Evolutionary conservation across 2,888 invertebrate species (phyloP), one percentile per base, ranked within the genome.

Genomic region (Unio pictorum): DNA sequence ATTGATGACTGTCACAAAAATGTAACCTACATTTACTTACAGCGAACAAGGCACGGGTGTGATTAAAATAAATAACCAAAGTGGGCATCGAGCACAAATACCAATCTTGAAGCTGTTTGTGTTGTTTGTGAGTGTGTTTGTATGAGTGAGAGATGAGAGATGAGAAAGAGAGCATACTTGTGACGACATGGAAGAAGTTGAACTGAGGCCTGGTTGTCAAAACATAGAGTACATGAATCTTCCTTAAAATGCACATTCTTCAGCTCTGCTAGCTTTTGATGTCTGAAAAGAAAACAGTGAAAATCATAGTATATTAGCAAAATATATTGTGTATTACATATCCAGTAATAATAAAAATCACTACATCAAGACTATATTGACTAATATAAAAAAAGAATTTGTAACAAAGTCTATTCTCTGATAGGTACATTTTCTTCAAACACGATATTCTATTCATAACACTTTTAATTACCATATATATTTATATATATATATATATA

Each of bases 201-300:
- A 30, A 95, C 94, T 71, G 93, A 92, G 0, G 95, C 95, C 79
- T 93, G 93, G 76, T 93, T 93, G 89, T 96, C 96, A 89, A 94
- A 96, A 90, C 97, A 97, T 66, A 97, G 91, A 0, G 94, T 95
- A 91, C 97, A 97, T 18, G 95, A 94, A 88, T 96, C 90, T 59
- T 96, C 96, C 72, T 93, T 92, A 45, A 95, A 94, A 84, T 93
- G 94, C 61, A 94, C 92, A 86, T 93, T 93, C 72, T 94, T 91
- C 78, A 96, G 90, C 83, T 94, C 92, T 83, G 94, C 94, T 84
- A 96, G 90, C 86, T 93, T 94, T 83, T 96, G 92, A 86, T 95
- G 94, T 79, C 96, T 92, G 84, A 15, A 85, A 83, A 68, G 75
- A 58, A 17, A 69, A 61, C 73, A 73, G 15, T 59, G 26, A 15